A percentile compares a stretch with the other conserved stretches of the same genome.
These are phyloP conservation scores for Bibio marci DNA, from an alignment of 2,888 invertebrate species.

Conservation along the genomic window DNA sequence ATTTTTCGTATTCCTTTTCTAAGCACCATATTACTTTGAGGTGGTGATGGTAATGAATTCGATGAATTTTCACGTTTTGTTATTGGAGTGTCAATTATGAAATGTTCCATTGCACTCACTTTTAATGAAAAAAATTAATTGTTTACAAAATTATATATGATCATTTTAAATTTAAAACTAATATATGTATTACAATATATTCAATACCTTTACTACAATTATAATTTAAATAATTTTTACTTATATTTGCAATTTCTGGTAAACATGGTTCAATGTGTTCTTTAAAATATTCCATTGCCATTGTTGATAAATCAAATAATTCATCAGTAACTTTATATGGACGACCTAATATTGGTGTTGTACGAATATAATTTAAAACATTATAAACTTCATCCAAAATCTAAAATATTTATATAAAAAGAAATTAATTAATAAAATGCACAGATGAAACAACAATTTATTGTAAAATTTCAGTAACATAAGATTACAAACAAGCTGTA, in stretches of 20 bases:
- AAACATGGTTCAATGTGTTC: conserved; percentile 81
- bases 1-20: conserved; percentile 74
- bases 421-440: conserved; percentile 6
- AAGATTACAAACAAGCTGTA: no score
- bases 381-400: conserved; percentile 82
- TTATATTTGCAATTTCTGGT: conserved; percentile 77
- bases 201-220: no score
- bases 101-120: no score
- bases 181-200: no score
- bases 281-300: conserved; percentile 97
- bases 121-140: no score
- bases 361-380: conserved; percentile 68
- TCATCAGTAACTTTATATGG: conserved; percentile 91
- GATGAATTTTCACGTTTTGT: conserved; percentile 16
- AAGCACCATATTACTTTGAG: conserved; percentile 72
- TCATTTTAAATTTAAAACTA: no score
- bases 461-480: no score
- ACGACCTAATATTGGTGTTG: conserved; percentile 62
- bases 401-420: no score
- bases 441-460: no score
- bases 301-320: conserved; percentile 82
- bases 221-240: conserved; percentile 71
- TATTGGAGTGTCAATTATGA: no score
- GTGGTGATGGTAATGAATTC: conserved; percentile 40
- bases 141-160: no score